Conservation (phyloP, 2,113 vertebrate species). For the Limanda limanda region DNA sequence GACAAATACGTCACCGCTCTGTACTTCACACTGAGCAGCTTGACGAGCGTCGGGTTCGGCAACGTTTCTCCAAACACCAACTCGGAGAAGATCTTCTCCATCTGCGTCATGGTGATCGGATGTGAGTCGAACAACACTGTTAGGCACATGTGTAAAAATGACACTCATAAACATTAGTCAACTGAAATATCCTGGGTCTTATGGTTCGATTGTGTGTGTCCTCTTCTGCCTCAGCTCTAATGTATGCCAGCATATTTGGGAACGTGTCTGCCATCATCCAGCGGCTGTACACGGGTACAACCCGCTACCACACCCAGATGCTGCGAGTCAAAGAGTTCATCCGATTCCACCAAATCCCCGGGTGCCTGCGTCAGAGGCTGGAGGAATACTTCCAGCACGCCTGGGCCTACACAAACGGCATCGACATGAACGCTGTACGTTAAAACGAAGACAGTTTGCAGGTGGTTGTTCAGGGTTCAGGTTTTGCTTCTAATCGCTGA, state of each 20-base stretch:
- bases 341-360: conserved; percentile 97
- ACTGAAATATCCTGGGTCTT: not conserved
- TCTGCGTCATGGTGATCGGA: conserved; percentile 99
- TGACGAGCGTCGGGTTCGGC: conserved; percentile 97
- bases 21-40: conserved; percentile 98
- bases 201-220: not conserved
- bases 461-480: not conserved
- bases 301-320: conserved; percentile 97
- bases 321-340: conserved; percentile 97
- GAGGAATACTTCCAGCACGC: conserved; percentile 98
- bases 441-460: not conserved
- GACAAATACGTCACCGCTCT: conserved; percentile 98
- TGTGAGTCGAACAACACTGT: conserved; percentile 86
- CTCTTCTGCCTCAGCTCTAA: conserved; percentile 86
- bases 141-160: not conserved
- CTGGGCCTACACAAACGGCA: conserved; percentile 98
- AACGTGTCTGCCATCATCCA: conserved; percentile 98
- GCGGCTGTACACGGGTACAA: conserved; percentile 92
- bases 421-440: conserved; percentile 97
- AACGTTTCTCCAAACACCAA: conserved; percentile 98
- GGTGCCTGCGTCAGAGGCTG: conserved; percentile 90
- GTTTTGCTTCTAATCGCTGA: not conserved
- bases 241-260: conserved; percentile 99
- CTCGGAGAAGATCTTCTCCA: conserved; percentile 99
- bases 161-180: not conserved